Conservation (phyloP, 2,797 vertebrate species). For the Chloroceryle inda region DNA sequence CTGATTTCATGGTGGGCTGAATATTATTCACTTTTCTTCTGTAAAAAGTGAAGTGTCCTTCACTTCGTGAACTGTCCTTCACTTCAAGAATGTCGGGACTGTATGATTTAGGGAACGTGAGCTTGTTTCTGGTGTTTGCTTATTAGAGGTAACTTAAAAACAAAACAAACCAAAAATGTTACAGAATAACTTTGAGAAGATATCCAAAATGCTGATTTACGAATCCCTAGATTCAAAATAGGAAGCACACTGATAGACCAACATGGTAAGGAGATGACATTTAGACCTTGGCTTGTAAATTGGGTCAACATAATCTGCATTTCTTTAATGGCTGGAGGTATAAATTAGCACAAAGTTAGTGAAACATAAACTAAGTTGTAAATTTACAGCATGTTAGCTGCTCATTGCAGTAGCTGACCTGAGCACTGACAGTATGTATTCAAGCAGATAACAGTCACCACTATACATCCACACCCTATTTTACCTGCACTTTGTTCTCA, state of each 20-base stretch:
- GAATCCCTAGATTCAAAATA: background rate
- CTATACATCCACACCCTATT: background rate
- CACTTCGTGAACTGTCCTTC: background rate
- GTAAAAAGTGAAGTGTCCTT: background rate
- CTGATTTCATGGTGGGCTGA: background rate
- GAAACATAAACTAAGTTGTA: background rate
- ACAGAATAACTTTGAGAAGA: background rate
- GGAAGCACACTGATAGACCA: background rate
- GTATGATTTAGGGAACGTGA: fast-evolving
- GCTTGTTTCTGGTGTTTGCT: background rate
- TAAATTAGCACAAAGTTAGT: background rate
- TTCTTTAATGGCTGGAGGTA: background rate
- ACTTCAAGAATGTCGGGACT: fast-evolving
- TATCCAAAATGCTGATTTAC: fast-evolving
- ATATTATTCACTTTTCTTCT: too few species aligned
- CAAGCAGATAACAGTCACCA: fast-evolving
- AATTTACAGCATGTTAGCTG: background rate
- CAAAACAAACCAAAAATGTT: fast-evolving
- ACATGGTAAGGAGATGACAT: background rate
- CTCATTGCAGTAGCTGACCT: background rate
- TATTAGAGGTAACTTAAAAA: background rate
- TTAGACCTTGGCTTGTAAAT: background rate
- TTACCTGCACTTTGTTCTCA: background rate
- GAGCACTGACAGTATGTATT: fast-evolving
- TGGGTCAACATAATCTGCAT: background rate